Evolutionary conservation across 2,888 invertebrate genomes (phyloP), one percentile per base, ranked within the genome.

Genomic region (Allophyes oxyacanthae): DNA sequence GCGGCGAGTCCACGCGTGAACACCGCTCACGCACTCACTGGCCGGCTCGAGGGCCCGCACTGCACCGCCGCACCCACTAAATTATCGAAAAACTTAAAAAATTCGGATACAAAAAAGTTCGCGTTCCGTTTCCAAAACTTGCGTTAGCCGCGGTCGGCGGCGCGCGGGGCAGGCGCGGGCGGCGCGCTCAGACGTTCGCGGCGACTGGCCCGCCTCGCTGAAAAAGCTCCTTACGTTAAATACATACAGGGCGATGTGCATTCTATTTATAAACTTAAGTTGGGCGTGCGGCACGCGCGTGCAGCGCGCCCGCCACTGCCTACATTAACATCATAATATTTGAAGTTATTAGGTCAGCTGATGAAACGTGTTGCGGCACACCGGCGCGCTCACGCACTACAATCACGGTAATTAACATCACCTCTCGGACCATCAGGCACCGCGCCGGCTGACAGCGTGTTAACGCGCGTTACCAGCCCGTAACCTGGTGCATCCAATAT

Each of bases 231-330:
- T 89, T 90, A 85, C 90, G 86, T 83, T 85, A 84, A 88, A 89
- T 84, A 87, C 90, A 89, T 87, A 88, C 86, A 84, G 82, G 81
- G 81, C 84, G 87, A 88, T 89, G 90, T 92, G 90, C 91, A 91
- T 83, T 88, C 92, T 93, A 93, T 93, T 93, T 91, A 90, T 92
- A 92, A 90, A 84, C 76, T 86, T 91, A 91, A 92, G 89, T 92
- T 91, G 89, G 84, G 79, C 83, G 84, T 78, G 79, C 83, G 83
- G 84, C 87, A 83, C 86, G 84, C 84, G 89, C 88, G 87, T 90
- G 90, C 90, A 89, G 70, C 81, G 77, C 72, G 59, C 78, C 76
- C 75, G 64, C 67, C 56, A 65, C 81, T 84, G 82, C 84, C 85
- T 83, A 84, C 84, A 81, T 81, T 83, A 84, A 87, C 89, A 88